phyloP scores from a whole-genome alignment of 2,113 vertebrate species.

The Coptodon bakossiorum region DNA sequence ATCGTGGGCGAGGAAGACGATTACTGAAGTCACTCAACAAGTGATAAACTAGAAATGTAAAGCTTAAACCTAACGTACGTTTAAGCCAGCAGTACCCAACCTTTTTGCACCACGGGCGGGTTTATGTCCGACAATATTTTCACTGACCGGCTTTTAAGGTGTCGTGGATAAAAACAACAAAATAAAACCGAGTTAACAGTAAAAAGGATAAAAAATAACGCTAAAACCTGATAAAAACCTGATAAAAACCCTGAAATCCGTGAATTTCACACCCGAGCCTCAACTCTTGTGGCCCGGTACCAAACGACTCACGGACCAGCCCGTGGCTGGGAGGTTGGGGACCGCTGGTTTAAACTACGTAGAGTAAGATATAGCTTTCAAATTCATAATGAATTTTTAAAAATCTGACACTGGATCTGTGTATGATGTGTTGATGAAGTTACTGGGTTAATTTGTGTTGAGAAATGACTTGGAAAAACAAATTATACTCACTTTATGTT shows the following conservation, averaged over 20 bases:
- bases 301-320: not conserved
- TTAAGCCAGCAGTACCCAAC: not conserved
- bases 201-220: rapidly evolving
- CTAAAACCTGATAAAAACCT: not conserved
- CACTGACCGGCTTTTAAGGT: not conserved
- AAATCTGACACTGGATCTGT: not conserved
- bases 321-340: rapidly evolving
- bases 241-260: rapidly evolving
- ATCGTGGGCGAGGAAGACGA: not conserved
- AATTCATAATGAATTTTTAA: rapidly evolving
- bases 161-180: not conserved
- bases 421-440: not conserved
- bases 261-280: not conserved
- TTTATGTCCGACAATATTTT: not conserved
- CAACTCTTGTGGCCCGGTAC: rapidly evolving
- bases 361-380: not conserved
- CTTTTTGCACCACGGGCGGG: not conserved
- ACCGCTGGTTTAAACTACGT: rapidly evolving
- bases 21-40: not conserved
- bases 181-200: rapidly evolving
- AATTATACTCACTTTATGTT: not conserved
- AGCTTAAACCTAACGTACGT: not conserved
- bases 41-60: not conserved
- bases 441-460: not conserved
- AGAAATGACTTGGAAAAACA: not conserved